Conservation (phyloP, 2,888 invertebrate genomes). For the Eupithecia tripunctaria region DNA sequence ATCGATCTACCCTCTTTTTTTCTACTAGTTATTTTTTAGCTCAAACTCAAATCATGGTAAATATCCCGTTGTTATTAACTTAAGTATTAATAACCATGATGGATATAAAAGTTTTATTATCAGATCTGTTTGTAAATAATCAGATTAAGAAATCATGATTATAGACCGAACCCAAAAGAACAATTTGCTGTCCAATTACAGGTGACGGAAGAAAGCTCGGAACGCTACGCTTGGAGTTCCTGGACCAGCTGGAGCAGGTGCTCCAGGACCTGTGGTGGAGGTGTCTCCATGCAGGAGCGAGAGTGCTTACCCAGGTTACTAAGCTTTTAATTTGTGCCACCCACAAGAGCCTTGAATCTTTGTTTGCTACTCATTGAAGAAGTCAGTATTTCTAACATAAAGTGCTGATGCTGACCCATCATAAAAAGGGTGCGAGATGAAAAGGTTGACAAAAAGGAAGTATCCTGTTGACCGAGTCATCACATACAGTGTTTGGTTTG, state of each 20-base stretch:
- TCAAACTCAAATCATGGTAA: no score
- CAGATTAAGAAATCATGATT: neutral
- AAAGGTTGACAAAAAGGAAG: neutral
- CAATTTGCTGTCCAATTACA: slow-evolving; percentile 18
- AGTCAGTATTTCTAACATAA: neutral
- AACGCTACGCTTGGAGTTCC: slow-evolving; percentile 84
- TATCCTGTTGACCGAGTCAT: neutral
- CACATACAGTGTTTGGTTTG: neutral
- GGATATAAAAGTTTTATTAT: neutral
- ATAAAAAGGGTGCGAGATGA: neutral
- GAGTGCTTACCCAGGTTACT: slow-evolving; percentile 84
- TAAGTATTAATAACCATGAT: no score
- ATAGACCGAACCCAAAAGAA: neutral
- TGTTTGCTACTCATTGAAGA: neutral
- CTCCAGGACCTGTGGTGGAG: slow-evolving; percentile 89
- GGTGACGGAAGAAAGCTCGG: slow-evolving; percentile 44
- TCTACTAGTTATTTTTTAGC: no score
- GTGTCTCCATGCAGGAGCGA: slow-evolving; percentile 88
- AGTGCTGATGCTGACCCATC: neutral
- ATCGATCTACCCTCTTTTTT: no score
- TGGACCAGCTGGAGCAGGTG: slow-evolving; percentile 91
- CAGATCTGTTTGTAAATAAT: neutral
- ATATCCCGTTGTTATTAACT: no score
- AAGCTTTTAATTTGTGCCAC: neutral
- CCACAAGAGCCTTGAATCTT: neutral